Evolutionary conservation across 1,140 invertebrate genomes (phyloP), one percentile per base, ranked within the genome.

Genomic region (Drosophila albomicans): DNA sequence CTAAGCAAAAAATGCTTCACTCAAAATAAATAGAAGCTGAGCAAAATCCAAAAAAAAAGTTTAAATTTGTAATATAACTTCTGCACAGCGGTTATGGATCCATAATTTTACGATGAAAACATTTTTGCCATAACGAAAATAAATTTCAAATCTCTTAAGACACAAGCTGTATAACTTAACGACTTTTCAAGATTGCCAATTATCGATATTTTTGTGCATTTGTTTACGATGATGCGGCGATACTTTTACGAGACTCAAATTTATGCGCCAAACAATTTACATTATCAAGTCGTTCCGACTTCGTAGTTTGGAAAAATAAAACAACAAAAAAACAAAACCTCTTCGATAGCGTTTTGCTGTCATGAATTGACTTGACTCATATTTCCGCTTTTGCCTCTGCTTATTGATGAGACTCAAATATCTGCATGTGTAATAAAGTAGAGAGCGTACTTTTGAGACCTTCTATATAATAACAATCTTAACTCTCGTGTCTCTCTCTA

Each of bases 161-260:
- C 54, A 5, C 16, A 32, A 58, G 35, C 28, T 15, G n/a, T 3
- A n/a, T 15, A 69, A 43, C 35, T 72, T 67, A 59, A 73, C 32
- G 69, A 66, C 63, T 59, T 16, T 51, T 67, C 25, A 16, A 73
- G 38, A 43, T 68, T 46, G 56, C 56, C 70, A 67, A 73, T 73
- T 61, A 54, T 61, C 16, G 35, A 61, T 54, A 58, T 58, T 66
- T 15, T 3, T 25, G 8, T 54, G 48, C 15, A 15, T 45, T 64
- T 59, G 63, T 51, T 66, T 72, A 49, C 11, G 25, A 25, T 45
- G 30, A 15, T 8, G n/a, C 32, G 35, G 41, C 32, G 35, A 28
- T 59, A 52, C 10, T 54, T 73, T 59, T 52, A 73, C 16, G 70
- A 67, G 52, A 35, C n/a, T 52, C 2, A 35, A 68, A 59, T 73